Evolutionary conservation across 2,888 invertebrate genomes (phyloP).

Genomic region (Biston betularia): DNA sequence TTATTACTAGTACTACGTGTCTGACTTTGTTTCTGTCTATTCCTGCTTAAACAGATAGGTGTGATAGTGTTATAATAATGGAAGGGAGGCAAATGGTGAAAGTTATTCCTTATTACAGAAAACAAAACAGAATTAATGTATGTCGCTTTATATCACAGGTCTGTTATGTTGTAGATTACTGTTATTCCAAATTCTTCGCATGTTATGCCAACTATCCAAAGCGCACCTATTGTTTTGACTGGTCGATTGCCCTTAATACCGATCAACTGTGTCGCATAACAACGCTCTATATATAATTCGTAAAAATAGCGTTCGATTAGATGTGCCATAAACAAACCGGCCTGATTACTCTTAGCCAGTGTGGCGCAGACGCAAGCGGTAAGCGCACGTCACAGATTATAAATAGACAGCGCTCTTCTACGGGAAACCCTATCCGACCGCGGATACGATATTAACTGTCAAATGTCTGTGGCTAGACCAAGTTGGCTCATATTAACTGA

Average conservation of each 20-base stretch:
- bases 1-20: too few relatives aligned
- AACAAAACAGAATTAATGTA: too few relatives aligned
- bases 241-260: constrained; percentile 40
- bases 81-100: too few relatives aligned
- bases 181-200: neutral
- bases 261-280: constrained; percentile 44
- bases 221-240: constrained; percentile 14
- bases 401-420: constrained; percentile 55
- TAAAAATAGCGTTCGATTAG: constrained; percentile 64
- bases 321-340: constrained; percentile 75
- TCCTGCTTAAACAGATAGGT: too few relatives aligned
- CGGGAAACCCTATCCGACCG: constrained; percentile 74
- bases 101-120: too few relatives aligned
- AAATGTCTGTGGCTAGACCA: neutral
- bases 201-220: neutral
- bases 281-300: constrained; percentile 56
- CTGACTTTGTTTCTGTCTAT: too few relatives aligned
- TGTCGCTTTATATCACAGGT: neutral
- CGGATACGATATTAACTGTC: constrained; percentile 33
- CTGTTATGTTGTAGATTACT: neutral
- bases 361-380: constrained; percentile 63
- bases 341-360: constrained; percentile 70
- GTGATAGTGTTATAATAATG: too few relatives aligned
- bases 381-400: constrained; percentile 67
- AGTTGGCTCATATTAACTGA: neutral